Conservation (phyloP, 2,113 vertebrate genomes). For the Centropus bengalensis region DNA sequence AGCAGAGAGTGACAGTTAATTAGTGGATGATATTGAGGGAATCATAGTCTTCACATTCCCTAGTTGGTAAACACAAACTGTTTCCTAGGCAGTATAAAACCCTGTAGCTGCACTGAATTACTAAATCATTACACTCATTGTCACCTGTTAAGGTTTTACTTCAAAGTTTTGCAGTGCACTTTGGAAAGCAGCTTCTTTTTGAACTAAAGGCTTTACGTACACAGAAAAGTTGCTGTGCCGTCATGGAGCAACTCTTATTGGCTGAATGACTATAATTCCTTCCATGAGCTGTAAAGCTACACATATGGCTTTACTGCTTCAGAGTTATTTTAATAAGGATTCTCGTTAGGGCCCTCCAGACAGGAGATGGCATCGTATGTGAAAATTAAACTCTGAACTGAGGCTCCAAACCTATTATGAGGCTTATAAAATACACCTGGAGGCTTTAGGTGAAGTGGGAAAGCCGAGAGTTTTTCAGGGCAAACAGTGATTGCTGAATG, state of each 20-base stretch:
- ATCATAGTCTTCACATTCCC: not conserved
- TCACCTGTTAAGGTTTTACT: not conserved
- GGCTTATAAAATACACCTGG: constrained; percentile 40
- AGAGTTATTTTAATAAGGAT: constrained; percentile 41
- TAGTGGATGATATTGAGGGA: not conserved
- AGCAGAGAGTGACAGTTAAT: not conserved
- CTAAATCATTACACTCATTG: not conserved
- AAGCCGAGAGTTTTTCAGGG: not conserved
- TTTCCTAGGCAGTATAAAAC: not conserved
- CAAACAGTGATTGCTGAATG: not conserved
- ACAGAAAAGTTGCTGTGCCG: not conserved
- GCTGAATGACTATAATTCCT: constrained; percentile 3
- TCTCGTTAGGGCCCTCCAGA: constrained; percentile 37
- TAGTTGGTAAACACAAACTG: rapidly evolving
- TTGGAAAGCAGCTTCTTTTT: not conserved
- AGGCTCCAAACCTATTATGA: constrained; percentile 8
- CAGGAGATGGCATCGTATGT: not conserved
- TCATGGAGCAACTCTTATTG: not conserved
- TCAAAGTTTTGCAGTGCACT: not conserved
- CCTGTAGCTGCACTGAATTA: rapidly evolving
- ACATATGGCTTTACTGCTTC: not conserved
- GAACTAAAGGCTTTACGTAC: not conserved
- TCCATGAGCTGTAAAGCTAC: constrained; percentile 1
- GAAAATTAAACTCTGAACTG: constrained; percentile 6
- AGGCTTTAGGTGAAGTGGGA: not conserved